These are phyloP conservation scores for Lutjanus argentimaculatus DNA, from an alignment of 2,797 vertebrate species.

Conservation along the genomic window DNA sequence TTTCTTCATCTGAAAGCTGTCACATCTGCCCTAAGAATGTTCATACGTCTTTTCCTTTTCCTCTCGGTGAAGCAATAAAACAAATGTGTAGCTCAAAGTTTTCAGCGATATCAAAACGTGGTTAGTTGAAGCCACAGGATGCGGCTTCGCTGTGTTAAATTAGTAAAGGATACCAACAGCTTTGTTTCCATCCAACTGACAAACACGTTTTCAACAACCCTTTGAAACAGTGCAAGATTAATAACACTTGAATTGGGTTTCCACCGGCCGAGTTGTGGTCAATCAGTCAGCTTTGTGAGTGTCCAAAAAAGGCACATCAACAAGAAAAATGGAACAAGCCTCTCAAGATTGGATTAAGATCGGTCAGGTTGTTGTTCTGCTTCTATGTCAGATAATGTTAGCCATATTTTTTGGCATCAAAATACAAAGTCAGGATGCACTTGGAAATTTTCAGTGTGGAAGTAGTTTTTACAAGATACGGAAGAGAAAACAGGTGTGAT, in stretches of 20 bases:
- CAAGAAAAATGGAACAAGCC: conserved; percentile 26
- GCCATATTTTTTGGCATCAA: background rate
- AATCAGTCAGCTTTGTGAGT: conserved; percentile 33
- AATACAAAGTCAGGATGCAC: background rate
- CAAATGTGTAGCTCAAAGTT: conserved; percentile 27
- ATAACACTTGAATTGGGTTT: conserved; percentile 33
- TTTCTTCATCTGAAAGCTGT: conserved; percentile 42
- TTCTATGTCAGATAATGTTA: background rate
- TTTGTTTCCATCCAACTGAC: conserved; percentile 56
- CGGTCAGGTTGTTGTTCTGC: conserved; percentile 20
- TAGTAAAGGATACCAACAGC: conserved; percentile 49
- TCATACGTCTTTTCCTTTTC: conserved; percentile 29
- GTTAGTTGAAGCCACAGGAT: conserved; percentile 31
- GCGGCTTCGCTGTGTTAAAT: conserved; percentile 46
- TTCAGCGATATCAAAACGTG: conserved; percentile 32
- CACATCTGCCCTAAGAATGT: conserved; percentile 33
- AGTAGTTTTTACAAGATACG: background rate
- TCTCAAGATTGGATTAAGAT: conserved; percentile 26
- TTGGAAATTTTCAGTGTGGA: background rate
- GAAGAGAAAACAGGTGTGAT: conserved; percentile 1
- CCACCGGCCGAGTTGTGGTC: conserved; percentile 2
- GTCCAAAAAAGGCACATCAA: conserved; percentile 9
- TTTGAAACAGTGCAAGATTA: conserved; percentile 48
- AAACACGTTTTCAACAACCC: conserved; percentile 48
- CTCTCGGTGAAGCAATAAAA: conserved; percentile 4